Base-by-base conservation (phyloP, 1,140 invertebrate species). In the Drosophila varians region DNA sequence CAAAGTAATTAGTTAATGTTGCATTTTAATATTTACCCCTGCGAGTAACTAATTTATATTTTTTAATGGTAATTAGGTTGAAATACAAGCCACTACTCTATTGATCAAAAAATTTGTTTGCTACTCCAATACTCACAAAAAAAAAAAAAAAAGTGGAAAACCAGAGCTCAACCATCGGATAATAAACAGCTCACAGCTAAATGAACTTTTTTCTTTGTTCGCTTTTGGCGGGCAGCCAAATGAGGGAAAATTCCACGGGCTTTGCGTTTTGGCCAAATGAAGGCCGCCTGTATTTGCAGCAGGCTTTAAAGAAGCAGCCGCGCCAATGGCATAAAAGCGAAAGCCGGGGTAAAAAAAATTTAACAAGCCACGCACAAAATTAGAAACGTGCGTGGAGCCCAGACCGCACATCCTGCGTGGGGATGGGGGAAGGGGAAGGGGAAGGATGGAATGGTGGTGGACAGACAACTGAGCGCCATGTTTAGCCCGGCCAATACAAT, bases 331-430 rank as follows among this genome's bases (percentile, higher is more conserved):
- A 11, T 42, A 34, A 19, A 43, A 6, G 28, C 28, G 25, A 48
- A 64, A 51, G 56, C 9, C 1, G 28, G 28, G 8, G 14, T n/a
- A n/a, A 40, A 47, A 62, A 72, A 58, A 56, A 64, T 69, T 73
- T 72, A 77, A 83, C 74, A 82, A 82, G 78, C 78, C 78, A 82
- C 78, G 74, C 78, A 83, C 78, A 82, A 82, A 82, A 82, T 82
- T 82, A 82, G 77, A 82, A 82, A 82, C 77, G 77, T 82, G 77
- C 77, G 73, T 82, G 57, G 48, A 45, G 28, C 73, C 46, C 51
- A 46, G 51, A 71, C 64, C 64, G 62, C 62, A 75, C 16, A 18
- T 16, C 3, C 28, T 46, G 47, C 31, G 12, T 28, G 18, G 14
- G 8, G 28, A 18, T 9, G 19, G 28, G 31, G 7, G 1, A 18